phyloP scores from a whole-genome alignment of 1,140 invertebrate genomes.

The Chrysomallon squamiferum region DNA sequence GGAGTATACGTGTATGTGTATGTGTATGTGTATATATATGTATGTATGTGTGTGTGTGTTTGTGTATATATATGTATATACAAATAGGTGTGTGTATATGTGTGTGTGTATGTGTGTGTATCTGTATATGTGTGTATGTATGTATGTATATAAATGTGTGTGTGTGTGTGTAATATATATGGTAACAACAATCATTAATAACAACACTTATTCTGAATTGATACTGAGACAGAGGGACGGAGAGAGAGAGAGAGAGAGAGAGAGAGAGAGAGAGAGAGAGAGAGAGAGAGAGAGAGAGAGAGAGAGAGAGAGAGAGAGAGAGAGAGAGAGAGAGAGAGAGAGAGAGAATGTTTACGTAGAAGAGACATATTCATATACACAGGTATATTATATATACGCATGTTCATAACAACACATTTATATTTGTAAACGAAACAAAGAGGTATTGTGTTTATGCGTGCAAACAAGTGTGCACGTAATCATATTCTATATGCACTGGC shows the following conservation, averaged over 20 bases:
- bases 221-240: background rate
- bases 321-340: conserved; percentile 1
- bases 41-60: background rate
- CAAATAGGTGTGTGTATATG: too few relatives aligned
- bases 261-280: conserved; percentile 1
- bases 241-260: conserved; percentile 2
- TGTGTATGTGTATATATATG: background rate
- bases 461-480: too few relatives aligned
- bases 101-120: too few relatives aligned
- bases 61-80: too few relatives aligned
- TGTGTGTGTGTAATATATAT: background rate
- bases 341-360: too few relatives aligned
- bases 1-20: background rate
- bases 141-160: background rate
- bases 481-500: too few relatives aligned
- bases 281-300: conserved; percentile 3
- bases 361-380: too few relatives aligned
- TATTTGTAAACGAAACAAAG: too few relatives aligned
- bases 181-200: background rate
- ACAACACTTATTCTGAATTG: background rate
- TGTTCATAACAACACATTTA: too few relatives aligned
- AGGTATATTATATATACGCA: too few relatives aligned
- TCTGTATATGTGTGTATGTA: background rate
- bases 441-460: too few relatives aligned
- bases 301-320: background rate